phyloP scores from a whole-genome alignment of 1,140 invertebrate species.

The Thaumatotibia leucotreta region DNA sequence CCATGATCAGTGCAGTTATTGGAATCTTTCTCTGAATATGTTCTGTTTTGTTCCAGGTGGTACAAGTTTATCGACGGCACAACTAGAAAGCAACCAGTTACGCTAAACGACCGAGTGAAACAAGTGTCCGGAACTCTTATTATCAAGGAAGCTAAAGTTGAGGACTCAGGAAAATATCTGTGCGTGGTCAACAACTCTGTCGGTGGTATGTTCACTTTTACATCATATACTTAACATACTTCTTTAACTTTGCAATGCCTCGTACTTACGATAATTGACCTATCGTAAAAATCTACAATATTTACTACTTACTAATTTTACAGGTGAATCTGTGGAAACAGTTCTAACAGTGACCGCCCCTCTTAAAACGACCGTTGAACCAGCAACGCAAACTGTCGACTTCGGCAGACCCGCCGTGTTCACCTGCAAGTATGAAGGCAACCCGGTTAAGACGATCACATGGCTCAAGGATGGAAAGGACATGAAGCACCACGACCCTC shows the following conservation, averaged over 20 bases:
- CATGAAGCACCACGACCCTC: constrained; percentile 85
- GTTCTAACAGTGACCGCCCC: constrained; percentile 95
- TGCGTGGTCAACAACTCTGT: constrained; percentile 97
- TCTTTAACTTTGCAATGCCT: too few relatives aligned
- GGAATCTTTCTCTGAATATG: constrained; percentile 33
- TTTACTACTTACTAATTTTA: constrained; percentile 23
- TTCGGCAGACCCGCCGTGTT: constrained; percentile 93
- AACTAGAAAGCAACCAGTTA: constrained; percentile 88
- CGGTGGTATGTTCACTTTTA: constrained; percentile 77
- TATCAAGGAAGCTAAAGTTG: constrained; percentile 92
- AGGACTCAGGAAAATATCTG: constrained; percentile 95
- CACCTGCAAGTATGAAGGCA: constrained; percentile 93
- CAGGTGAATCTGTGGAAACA: constrained; percentile 92
- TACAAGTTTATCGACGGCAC: constrained; percentile 94
- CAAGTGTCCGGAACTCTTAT: constrained; percentile 96
- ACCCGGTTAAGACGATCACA: constrained; percentile 90
- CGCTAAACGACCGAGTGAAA: constrained; percentile 90
- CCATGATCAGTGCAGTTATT: constrained; percentile 10
- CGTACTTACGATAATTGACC: too few relatives aligned
- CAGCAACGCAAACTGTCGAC: constrained; percentile 93
- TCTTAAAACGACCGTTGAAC: constrained; percentile 90
- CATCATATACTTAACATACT: too few relatives aligned
- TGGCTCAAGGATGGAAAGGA: constrained; percentile 96
- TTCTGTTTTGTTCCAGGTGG: constrained; percentile 86
- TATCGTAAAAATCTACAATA: too few relatives aligned